Conservation (phyloP, 1,140 invertebrate species). For the Hydropsyche tenuis region DNA sequence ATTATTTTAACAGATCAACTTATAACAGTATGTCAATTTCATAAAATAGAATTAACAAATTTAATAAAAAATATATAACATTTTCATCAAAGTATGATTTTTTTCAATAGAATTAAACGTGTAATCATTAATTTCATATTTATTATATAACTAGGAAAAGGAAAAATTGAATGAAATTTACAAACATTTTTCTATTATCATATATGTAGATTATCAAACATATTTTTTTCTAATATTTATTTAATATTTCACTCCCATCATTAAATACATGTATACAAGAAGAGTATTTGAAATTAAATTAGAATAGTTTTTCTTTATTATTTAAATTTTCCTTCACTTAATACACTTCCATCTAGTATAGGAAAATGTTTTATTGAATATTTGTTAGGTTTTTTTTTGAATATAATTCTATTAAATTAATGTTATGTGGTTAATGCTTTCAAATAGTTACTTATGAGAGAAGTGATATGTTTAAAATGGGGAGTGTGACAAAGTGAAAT, state of each 20-base stretch:
- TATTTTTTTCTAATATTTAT: background rate
- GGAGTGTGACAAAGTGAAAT: no score
- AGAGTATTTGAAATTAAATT: background rate
- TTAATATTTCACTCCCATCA: background rate
- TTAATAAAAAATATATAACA: constrained; percentile 6
- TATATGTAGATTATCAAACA: background rate
- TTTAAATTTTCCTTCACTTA: no score
- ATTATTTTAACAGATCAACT: constrained; percentile 22
- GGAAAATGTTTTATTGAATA: no score
- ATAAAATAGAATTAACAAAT: background rate
- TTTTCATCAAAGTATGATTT: background rate
- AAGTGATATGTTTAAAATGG: no score
- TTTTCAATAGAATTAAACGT: background rate
- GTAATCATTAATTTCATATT: background rate
- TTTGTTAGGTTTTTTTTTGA: no score
- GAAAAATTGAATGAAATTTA: constrained; percentile 5
- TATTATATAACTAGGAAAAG: background rate
- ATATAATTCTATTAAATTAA: no score
- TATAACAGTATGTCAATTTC: constrained; percentile 18
- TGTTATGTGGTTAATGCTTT: no score
- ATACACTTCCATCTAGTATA: no score
- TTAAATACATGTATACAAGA: background rate
- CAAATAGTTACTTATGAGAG: no score
- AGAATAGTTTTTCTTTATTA: no score
- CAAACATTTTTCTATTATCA: background rate